Conservation (phyloP, 2,113 vertebrate species). For the Dissostichus mawsoni region DNA sequence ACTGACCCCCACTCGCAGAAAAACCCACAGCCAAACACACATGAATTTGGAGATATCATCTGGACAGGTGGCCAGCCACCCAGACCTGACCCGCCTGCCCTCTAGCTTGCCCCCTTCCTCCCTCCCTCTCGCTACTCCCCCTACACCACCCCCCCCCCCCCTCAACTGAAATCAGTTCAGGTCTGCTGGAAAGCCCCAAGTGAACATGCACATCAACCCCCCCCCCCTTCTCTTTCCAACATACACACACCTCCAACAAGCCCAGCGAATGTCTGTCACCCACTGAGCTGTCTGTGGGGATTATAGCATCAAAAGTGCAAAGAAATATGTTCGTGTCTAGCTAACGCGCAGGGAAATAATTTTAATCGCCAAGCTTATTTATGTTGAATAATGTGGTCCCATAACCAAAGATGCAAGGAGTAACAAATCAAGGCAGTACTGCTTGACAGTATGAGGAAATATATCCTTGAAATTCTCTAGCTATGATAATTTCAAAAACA, state of each 20-base stretch:
- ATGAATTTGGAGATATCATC: slow-evolving; percentile 77
- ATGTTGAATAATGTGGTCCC: background rate
- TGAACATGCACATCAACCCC: slow-evolving; percentile 64
- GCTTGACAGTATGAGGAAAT: background rate
- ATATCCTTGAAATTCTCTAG: background rate
- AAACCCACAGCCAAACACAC: slow-evolving; percentile 50
- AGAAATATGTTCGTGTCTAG: slow-evolving; percentile 40
- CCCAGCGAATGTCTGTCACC: slow-evolving; percentile 77
- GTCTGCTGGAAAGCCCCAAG: slow-evolving; percentile 82
- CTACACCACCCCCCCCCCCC: background rate
- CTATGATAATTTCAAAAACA: slow-evolving; percentile 5
- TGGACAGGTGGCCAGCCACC: slow-evolving; percentile 86
- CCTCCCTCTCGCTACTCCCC: background rate
- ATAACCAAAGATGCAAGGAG: background rate
- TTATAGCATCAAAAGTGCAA: slow-evolving; percentile 62
- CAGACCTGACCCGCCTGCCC: slow-evolving; percentile 80
- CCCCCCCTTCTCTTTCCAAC: slow-evolving; percentile 6
- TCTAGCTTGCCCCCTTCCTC: slow-evolving; percentile 54
- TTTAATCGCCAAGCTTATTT: slow-evolving; percentile 13
- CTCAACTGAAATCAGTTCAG: slow-evolving; percentile 74
- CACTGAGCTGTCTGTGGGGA: slow-evolving; percentile 79
- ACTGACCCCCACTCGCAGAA: slow-evolving; percentile 39
- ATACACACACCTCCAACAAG: slow-evolving; percentile 61
- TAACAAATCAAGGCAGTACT: slow-evolving; percentile 8
- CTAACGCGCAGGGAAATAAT: slow-evolving; percentile 51